Percentiles rank a stretch among this genome's conserved stretches.
These are phyloP conservation scores for Nothoprocta pentlandii DNA, from an alignment of 2,113 vertebrate genomes.

Conservation along the genomic window DNA sequence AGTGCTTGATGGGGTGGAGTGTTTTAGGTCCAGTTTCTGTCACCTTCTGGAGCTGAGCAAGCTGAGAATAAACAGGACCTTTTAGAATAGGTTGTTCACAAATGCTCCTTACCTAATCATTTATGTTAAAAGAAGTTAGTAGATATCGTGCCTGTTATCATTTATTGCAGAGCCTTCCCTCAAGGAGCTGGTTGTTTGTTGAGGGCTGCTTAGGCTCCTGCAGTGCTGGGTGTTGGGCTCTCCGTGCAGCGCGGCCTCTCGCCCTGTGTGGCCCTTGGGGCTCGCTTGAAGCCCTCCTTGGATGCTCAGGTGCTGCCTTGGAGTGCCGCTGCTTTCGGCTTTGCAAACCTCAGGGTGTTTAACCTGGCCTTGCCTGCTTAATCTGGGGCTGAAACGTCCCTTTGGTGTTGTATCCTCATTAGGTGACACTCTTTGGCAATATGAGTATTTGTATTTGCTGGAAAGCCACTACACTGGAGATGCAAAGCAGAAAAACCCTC, in stretches of 20 bases:
- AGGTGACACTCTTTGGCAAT: not conserved
- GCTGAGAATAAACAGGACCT: not conserved
- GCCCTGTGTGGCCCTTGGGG: not conserved
- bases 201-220: not conserved
- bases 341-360: not conserved
- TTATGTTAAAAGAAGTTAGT: not conserved
- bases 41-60: not conserved
- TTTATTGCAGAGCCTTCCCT: not conserved
- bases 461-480: not conserved
- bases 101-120: not conserved
- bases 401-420: not conserved
- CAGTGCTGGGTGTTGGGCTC: not conserved
- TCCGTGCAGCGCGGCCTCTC: not conserved
- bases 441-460: not conserved
- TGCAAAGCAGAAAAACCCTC: not conserved
- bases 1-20: not conserved
- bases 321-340: not conserved
- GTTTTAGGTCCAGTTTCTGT: not conserved
- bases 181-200: not conserved
- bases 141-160: not conserved
- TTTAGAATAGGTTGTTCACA: not conserved
- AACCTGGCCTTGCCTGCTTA: not conserved
- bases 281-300: not conserved
- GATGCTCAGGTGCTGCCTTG: not conserved
- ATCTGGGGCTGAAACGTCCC: not conserved